Evolutionary conservation across 2,797 vertebrate species (phyloP).

Genomic region (Squalus acanthias): DNA sequence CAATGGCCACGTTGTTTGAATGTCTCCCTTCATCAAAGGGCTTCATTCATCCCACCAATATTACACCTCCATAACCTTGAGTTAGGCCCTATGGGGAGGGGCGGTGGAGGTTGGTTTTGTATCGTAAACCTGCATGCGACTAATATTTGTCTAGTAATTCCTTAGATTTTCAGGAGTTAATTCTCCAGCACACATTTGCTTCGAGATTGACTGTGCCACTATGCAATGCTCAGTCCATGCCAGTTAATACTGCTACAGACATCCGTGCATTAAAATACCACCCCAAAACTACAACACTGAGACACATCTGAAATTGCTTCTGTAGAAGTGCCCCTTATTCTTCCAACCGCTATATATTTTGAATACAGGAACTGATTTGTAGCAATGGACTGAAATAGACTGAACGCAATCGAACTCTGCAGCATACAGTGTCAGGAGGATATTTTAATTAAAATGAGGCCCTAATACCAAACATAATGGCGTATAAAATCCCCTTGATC

Average conservation of each 20-base stretch:
- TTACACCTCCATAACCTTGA: not conserved
- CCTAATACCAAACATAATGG: not conserved
- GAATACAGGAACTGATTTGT: not conserved
- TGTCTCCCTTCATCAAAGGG: conserved; percentile 48
- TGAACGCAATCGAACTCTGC: not conserved
- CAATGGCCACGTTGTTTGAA: conserved; percentile 50
- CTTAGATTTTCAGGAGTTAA: not conserved
- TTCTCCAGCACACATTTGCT: too few relatives aligned
- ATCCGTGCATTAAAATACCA: not conserved
- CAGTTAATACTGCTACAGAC: too few relatives aligned
- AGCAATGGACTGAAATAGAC: not conserved
- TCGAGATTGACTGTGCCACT: not conserved
- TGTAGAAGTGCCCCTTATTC: not conserved
- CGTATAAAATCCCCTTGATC: not conserved
- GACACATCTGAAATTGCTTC: not conserved
- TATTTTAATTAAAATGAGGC: not conserved
- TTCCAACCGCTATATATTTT: too few relatives aligned
- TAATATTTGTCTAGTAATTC: not conserved
- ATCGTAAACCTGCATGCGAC: not conserved
- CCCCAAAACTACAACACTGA: not conserved
- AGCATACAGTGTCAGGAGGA: too few relatives aligned
- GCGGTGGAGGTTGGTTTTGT: not conserved
- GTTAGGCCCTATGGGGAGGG: not conserved
- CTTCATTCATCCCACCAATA: conserved; percentile 37
- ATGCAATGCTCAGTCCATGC: too few relatives aligned